phyloP scores from a whole-genome alignment of 2,113 vertebrate genomes.

The Vidua chalybeata region DNA sequence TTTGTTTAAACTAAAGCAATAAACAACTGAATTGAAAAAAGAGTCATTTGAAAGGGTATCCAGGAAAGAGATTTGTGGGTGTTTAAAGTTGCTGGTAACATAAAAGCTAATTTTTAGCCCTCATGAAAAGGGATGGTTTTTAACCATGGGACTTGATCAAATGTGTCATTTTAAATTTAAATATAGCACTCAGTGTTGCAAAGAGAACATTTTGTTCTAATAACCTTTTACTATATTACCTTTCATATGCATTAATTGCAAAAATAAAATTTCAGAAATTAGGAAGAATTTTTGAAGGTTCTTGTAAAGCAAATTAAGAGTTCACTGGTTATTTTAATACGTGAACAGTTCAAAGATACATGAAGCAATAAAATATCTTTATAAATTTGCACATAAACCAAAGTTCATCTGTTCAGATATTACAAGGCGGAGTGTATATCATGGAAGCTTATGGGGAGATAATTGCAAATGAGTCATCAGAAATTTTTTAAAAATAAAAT shows the following conservation, averaged over 20 bases:
- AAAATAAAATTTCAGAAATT: not conserved
- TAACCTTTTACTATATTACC: not conserved
- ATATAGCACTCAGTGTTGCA: not conserved
- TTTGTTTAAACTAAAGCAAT: not conserved
- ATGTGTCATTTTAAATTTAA: not conserved
- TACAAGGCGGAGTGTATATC: not conserved
- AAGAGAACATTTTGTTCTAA: not conserved
- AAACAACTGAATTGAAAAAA: not conserved
- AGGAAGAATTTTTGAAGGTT: not conserved
- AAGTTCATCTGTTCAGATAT: constrained; percentile 42
- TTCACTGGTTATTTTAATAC: not conserved
- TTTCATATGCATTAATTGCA: not conserved
- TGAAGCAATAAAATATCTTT: not conserved
- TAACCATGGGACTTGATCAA: not conserved
- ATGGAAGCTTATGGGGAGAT: constrained; percentile 15
- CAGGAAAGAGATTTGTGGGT: not conserved
- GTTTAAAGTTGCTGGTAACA: not conserved
- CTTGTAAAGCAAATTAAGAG: not conserved
- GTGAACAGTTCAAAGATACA: not conserved
- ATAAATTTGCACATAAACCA: not conserved
- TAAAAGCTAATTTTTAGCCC: not conserved
- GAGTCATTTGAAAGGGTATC: not conserved
- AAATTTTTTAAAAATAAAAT: constrained; percentile 39
- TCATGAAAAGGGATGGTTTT: not conserved
- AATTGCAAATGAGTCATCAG: constrained; percentile 49